Percentiles rank a stretch among this genome's conserved stretches.
Conservation (phyloP, 2,888 invertebrate genomes). For the Parnassius glacialis region DNA sequence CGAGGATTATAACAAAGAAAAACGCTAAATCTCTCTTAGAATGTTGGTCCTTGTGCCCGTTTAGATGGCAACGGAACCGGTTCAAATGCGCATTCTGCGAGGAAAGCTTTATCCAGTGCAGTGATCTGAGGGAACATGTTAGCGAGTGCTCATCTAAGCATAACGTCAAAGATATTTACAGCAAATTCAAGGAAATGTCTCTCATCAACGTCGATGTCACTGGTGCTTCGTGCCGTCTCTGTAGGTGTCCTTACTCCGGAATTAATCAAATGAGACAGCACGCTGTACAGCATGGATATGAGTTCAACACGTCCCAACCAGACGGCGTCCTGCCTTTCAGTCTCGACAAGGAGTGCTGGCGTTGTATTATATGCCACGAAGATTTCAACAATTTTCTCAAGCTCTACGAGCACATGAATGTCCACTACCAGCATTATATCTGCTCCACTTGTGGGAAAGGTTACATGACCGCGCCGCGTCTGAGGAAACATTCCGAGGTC, state of each 20-base stretch:
- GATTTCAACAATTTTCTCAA: constrained; percentile 68
- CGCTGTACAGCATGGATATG: constrained; percentile 54
- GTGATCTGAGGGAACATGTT: constrained; percentile 56
- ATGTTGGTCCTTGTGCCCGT: constrained; percentile 66
- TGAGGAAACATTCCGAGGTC: constrained; percentile 69
- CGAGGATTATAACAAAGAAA: constrained; percentile 63
- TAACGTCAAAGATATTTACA: constrained; percentile 62
- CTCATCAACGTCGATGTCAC: constrained; percentile 67
- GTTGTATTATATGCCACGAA: constrained; percentile 58
- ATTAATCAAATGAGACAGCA: constrained; percentile 57
- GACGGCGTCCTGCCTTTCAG: constrained; percentile 67
- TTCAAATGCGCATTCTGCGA: constrained; percentile 73
- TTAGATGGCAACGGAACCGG: constrained; percentile 67
- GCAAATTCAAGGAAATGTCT: constrained; percentile 70
- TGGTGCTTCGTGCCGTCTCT: constrained; percentile 54
- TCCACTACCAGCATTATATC: constrained; percentile 70
- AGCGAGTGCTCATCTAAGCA: constrained; percentile 51
- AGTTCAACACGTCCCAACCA: constrained; percentile 54
- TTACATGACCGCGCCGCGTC: constrained; percentile 64
- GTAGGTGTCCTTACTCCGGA: constrained; percentile 46
- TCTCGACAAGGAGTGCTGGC: constrained; percentile 64
- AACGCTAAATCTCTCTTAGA: constrained; percentile 62
- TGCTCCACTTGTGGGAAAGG: constrained; percentile 72
- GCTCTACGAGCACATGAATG: constrained; percentile 72
- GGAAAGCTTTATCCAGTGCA: constrained; percentile 58